Percentiles rank a stretch among this genome's conserved stretches.
Conservation (phyloP, 2,113 vertebrate genomes). For the Seriola aureovittata region DNA sequence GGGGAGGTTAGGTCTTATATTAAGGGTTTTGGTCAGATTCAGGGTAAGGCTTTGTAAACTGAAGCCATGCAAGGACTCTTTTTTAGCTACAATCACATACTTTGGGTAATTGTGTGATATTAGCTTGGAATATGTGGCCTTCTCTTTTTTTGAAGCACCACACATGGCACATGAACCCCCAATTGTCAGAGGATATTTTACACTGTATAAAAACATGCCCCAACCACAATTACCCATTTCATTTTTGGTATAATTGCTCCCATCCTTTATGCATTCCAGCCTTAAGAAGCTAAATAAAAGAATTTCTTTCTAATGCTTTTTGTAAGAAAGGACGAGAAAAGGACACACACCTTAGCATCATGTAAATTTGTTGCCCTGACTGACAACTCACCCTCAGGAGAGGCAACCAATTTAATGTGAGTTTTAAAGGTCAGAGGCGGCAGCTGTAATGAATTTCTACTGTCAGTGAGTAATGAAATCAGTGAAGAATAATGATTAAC, state of each 20-base stretch:
- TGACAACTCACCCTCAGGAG: constrained; percentile 27
- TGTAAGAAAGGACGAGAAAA: neutral
- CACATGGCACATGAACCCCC: neutral
- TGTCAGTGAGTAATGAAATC: constrained; percentile 53
- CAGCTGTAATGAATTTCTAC: constrained; percentile 49
- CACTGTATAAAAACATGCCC: neutral
- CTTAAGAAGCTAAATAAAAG: neutral
- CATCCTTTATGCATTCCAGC: neutral
- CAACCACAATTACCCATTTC: neutral
- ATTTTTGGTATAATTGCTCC: neutral
- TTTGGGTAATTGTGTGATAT: neutral
- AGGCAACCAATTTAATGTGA: constrained; percentile 47
- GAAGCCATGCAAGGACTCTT: too few relatives aligned
- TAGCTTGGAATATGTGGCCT: neutral
- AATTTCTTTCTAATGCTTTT: neutral
- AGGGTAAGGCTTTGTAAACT: neutral
- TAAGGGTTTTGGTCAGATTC: neutral
- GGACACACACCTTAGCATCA: constrained; percentile 12
- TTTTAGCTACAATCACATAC: neutral
- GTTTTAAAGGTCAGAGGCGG: constrained; percentile 58
- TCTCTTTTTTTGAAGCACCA: neutral
- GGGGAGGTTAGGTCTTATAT: neutral
- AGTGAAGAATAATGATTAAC: constrained; percentile 57
- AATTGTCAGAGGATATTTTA: neutral
- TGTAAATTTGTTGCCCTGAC: constrained; percentile 33